phyloP scores from a whole-genome alignment of 2,888 invertebrate species.

The Argynnis bischoffii region DNA sequence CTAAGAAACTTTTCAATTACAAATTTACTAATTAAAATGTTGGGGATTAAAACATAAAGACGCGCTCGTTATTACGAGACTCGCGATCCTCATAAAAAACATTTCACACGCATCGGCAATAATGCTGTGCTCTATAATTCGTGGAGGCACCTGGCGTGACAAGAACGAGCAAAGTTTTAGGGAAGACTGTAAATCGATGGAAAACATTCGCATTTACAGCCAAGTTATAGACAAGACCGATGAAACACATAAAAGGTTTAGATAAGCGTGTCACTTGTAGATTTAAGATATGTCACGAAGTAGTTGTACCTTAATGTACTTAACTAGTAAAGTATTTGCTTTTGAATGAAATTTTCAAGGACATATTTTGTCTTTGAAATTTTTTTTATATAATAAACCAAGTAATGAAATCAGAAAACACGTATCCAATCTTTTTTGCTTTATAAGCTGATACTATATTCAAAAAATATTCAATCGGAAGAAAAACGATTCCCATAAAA shows the following conservation, averaged over 20 bases:
- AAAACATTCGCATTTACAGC: conserved; percentile 73
- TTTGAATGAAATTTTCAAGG: no score
- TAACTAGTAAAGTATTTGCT: conserved; percentile 1
- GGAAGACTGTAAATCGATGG: conserved; percentile 68
- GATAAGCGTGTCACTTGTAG: conserved; percentile 17
- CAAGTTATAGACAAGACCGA: conserved; percentile 72
- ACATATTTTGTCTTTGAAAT: neutral
- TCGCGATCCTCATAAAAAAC: conserved; percentile 68
- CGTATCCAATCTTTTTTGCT: no score
- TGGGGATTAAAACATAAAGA: conserved; percentile 47
- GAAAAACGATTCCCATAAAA: neutral
- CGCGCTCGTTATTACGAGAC: conserved; percentile 56
- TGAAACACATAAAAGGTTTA: conserved; percentile 52
- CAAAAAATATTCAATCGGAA: neutral
- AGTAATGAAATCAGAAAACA: no score
- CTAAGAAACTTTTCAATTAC: conserved; percentile 71
- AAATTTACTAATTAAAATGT: conserved; percentile 73
- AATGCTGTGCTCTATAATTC: conserved; percentile 71
- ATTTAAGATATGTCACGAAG: conserved; percentile 18
- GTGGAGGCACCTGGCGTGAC: conserved; percentile 66
- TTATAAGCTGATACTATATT: no score
- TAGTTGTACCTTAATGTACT: neutral
- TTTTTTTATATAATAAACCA: neutral
- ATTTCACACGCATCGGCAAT: conserved; percentile 76
- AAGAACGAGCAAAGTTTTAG: conserved; percentile 73